phyloP scores from a whole-genome alignment of 2,113 vertebrate genomes.

The Cryptomyrus ogoouensis region DNA sequence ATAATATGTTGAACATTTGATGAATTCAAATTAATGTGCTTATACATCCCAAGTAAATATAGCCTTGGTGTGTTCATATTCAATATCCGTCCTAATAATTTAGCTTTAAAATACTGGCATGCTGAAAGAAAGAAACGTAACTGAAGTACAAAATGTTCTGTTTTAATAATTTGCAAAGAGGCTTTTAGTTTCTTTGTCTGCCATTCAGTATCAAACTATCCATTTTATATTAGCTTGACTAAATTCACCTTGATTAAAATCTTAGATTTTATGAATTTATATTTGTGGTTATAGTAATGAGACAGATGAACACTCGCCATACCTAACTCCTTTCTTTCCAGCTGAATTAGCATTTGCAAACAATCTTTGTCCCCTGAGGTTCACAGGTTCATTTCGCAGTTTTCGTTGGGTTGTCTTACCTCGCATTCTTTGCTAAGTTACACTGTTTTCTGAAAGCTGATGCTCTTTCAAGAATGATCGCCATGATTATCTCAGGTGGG shows the following conservation, averaged over 20 bases:
- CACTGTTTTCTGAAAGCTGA: neutral
- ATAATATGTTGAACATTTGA: neutral
- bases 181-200: neutral
- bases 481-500: neutral
- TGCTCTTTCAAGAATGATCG: neutral
- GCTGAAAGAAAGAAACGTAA: neutral
- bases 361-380: neutral
- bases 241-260: neutral
- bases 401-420: neutral
- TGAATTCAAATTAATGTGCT: neutral
- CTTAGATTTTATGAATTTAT: neutral
- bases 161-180: neutral
- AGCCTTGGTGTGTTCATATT: neutral
- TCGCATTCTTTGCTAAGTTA: neutral
- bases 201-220: neutral
- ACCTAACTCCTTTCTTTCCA: neutral
- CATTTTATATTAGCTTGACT: neutral
- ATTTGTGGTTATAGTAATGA: neutral
- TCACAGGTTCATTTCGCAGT: neutral
- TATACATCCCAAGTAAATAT: neutral
- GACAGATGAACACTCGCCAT: neutral
- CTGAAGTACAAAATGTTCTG: neutral
- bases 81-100: neutral
- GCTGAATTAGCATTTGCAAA: neutral
- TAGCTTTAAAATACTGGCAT: neutral